Evolutionary conservation across 1,140 invertebrate species (phyloP), one percentile per base, ranked within the genome.

Genomic region (Euura saliciscinereae): DNA sequence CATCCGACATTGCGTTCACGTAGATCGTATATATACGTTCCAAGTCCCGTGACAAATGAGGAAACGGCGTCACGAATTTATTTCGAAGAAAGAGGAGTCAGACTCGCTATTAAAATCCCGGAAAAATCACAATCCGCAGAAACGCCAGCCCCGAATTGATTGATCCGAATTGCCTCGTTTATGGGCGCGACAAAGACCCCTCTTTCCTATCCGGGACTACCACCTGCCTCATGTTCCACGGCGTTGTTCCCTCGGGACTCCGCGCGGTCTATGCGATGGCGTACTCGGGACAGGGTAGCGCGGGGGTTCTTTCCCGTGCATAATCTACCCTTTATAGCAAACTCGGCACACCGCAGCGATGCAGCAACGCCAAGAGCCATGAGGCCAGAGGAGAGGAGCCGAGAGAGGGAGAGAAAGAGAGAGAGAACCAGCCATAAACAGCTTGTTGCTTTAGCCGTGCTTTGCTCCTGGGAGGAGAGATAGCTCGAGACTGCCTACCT

Each of bases 381-480:
- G 28, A 28, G 28, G 28, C 28, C 28, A 28, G 28, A 28, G 46
- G 46, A 51, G 46, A 51, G 46, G 11, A 11, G 11, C 46, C 1
- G 46, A 51, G 46, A 51, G 46, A 51, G 70, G 71, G 74, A 65
- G 67, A 70, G 77, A 69, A 2, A n/a, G 44, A 13, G n/a, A 43
- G 10, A 5, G 13, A 80, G 79, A 83, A 77, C 0, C 81, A 82
- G 80, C 85, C 82, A 85, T 87, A 88, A 88, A 87, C 86, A 88
- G 86, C 86, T 88, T 88, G 86, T 87, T 87, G 86, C 86, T 87
- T 85, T 84, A 80, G 80, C 79, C 82, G 80, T 83, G 82, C 28
- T 28, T 28, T 28, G 28, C 79, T 80, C 77, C 75, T 76, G 72
- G 72, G 75, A 72, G 2, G 51, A 59, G 51, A 59, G 51, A 59